Percentiles rank a stretch among this genome's conserved stretches.
phyloP scores from a whole-genome alignment of 1,140 invertebrate species.

The Drosophila nigrodunni region DNA sequence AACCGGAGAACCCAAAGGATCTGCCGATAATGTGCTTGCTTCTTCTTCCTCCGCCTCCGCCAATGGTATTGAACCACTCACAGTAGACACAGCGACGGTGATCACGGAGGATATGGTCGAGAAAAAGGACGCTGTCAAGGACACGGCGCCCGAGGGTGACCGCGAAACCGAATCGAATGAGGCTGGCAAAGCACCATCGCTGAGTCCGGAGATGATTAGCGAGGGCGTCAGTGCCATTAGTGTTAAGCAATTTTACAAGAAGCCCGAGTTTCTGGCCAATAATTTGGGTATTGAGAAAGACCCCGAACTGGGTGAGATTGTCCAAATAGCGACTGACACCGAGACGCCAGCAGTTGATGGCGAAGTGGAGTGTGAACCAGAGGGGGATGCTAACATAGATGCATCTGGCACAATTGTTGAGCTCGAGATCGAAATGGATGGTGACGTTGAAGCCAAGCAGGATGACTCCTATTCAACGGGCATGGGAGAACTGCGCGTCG shows the following conservation, averaged over 20 bases:
- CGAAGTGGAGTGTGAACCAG: neutral
- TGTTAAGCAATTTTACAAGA: slow-evolving; percentile 83
- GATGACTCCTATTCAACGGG: slow-evolving; percentile 28
- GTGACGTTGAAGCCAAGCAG: neutral
- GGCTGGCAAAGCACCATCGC: slow-evolving; percentile 67
- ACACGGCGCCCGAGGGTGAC: neutral
- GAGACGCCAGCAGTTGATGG: neutral
- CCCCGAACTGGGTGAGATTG: slow-evolving; percentile 83
- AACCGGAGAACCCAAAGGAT: neutral
- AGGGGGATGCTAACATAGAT: slow-evolving; percentile 22
- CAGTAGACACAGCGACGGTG: slow-evolving; percentile 42
- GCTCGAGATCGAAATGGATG: neutral
- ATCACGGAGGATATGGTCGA: neutral
- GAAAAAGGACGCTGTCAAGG: slow-evolving; percentile 11
- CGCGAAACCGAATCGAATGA: slow-evolving; percentile 6
- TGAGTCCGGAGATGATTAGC: slow-evolving; percentile 79
- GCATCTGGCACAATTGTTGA: neutral
- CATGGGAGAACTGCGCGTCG: slow-evolving; percentile 48
- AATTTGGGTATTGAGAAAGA: slow-evolving; percentile 84
- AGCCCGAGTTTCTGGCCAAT: slow-evolving; percentile 83
- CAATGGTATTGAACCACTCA: slow-evolving; percentile 67
- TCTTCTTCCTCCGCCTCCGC: slow-evolving; percentile 29
- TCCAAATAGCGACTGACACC: slow-evolving; percentile 67
- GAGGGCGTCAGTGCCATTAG: slow-evolving; percentile 80
- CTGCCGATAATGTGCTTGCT: slow-evolving; percentile 1